Evolutionary conservation across 2,888 invertebrate species (phyloP), one percentile per base, ranked within the genome.

Genomic region (Villa cingulata): DNA sequence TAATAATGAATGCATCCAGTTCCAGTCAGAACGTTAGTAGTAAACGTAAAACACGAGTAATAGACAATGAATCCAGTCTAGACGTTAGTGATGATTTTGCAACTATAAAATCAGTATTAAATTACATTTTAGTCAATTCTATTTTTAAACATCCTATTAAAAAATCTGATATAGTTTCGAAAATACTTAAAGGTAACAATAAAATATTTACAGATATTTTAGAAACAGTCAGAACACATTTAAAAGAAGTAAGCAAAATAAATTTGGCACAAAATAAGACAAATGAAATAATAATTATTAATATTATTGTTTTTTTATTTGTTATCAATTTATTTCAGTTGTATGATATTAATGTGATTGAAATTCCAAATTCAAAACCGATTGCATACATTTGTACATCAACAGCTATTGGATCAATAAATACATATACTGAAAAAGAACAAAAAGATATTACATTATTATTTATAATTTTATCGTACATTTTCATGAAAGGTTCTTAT

Each of bases 381-480:
- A 55, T 52, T 4, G 54, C 53, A 18, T 59, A 51, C 37, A 58
- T 61, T 40, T 59, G 57, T 23, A 38, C 55, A 32, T 58, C 59
- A 2, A 49, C 56, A 14, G 10, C 49, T 1, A 52, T 53, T 2
- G 50, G 53, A 10, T 56, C 59, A 1, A 23, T 50, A 4, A 27
- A 45, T 1, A 52, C 57, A 37, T 57, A 50, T 43, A 57, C 57
- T 18, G 45, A 48, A 17, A 44, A 50, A 6, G 59, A 62, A 37
- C 49, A 50, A 27, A 52, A 52, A 1, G 51, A 60, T 4, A 47
- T 58, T 41, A 58, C 58, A 4, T 48, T 62, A n/a, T 45, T 62
- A 3, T 60, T 59, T 45, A 44, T 62, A 12, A 53, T 61, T 40
- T 53, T 62, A 4, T 59, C 62, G 1, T 59, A 59, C 42, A 56